Evolutionary conservation across 2,888 invertebrate genomes (phyloP).

Genomic region (Pedicia rivosa): DNA sequence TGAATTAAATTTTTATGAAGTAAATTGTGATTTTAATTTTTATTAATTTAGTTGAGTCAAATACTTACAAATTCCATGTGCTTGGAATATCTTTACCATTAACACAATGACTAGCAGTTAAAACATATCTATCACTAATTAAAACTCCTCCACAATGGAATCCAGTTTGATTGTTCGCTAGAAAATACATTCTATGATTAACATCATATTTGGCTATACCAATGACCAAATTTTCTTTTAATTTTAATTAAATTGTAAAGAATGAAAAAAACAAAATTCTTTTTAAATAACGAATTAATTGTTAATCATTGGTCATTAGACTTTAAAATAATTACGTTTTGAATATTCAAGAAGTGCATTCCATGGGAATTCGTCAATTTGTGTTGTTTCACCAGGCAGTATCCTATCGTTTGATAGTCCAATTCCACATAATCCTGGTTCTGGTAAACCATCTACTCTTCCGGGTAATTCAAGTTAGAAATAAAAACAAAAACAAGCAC

Average conservation of each 20-base stretch:
- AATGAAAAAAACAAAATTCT: not conserved
- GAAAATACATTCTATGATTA: too few species aligned
- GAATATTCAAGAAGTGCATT: conserved; percentile 24
- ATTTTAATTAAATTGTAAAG: too few species aligned
- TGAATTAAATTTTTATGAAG: too few species aligned
- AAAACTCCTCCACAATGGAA: conserved; percentile 40
- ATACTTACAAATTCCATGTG: conserved; percentile 4
- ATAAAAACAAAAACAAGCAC: too few species aligned
- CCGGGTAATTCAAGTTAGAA: too few species aligned
- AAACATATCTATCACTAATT: conserved; percentile 9
- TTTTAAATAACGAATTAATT: too few species aligned
- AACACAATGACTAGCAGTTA: conserved; percentile 30
- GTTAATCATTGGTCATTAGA: too few species aligned
- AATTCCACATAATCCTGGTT: conserved; percentile 4
- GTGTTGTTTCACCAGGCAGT: conserved; percentile 36
- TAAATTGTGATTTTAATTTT: too few species aligned
- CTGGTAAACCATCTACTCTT: conserved; percentile 2
- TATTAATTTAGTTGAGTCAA: not conserved
- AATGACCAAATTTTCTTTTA: too few species aligned
- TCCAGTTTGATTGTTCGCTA: conserved; percentile 36
- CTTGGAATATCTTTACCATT: conserved; percentile 31
- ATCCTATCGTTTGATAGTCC: conserved; percentile 31
- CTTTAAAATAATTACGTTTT: conserved; percentile 10
- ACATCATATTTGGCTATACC: too few species aligned
- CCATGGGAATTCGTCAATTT: conserved; percentile 39